Base-by-base conservation (phyloP, 2,888 invertebrate species). In the Athalia circularis region DNA sequence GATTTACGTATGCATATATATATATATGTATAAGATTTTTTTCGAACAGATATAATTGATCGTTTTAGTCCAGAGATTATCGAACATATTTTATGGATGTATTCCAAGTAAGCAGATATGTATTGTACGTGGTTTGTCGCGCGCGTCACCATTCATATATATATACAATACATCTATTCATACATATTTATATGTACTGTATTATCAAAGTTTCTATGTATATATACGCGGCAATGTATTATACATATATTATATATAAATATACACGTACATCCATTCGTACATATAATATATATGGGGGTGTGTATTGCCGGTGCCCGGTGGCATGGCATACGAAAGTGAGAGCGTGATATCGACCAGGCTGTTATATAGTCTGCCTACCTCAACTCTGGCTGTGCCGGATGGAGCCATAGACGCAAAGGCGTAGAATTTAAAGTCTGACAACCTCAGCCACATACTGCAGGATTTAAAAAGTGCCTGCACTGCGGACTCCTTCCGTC, bases 331-430 rank as follows among this genome's bases (percentile, higher is more conserved):
- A 82, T 80, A 82, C 85, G 86, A 86, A 87, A 86, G 84, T 82
- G 86, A 86, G 83, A 86, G 84, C 85, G 85, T 70, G 80, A 83
- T 86, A 87, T 87, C 86, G 87, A 87, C 86, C 84, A 80, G 80
- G 72, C 82, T 83, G 77, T 80, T 80, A 80, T 77, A 78, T 80
- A 80, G 84, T 82, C 84, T 83, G 81, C 84, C 83, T 85, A 83
- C 83, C 83, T 85, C 84, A 85, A 84, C 82, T 80, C 77, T 79
- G 79, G 62, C 79, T 79, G 68, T 45, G 74, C 74, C 74, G 74
- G 74, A 74, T 74, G 74, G 62, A 59, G n/a, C 77, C 4, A 4
- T 52, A 65, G 11, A 43, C 47, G 15, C 29, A 77, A n/a, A 48
- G 77, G 65, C 65, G 61, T 50, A 43, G 47, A 29, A 29, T 47